These are phyloP conservation scores for Dendroctonus ponderosae DNA, from an alignment of 1,140 invertebrate genomes.

Conservation along the genomic window DNA sequence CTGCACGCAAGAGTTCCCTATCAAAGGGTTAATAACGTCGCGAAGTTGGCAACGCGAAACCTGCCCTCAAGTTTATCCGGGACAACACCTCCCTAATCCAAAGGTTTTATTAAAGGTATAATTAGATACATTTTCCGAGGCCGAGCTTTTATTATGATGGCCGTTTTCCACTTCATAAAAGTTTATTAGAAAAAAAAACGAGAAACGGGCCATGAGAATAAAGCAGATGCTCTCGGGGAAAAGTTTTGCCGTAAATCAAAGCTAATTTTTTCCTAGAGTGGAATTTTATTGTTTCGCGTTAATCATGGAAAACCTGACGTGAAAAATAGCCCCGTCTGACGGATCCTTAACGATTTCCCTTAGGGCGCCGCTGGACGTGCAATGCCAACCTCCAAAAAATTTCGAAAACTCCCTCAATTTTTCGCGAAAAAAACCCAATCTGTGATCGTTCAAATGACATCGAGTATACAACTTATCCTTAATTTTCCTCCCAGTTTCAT, in stretches of 20 bases:
- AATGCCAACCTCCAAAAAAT: not conserved
- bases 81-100: slow-evolving; percentile 12
- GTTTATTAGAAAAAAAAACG: slow-evolving; percentile 29
- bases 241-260: slow-evolving; percentile 27
- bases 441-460: no score
- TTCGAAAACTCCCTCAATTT: no score
- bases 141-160: slow-evolving; percentile 31
- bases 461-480: no score
- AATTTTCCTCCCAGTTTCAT: no score
- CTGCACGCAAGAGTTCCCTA: no score
- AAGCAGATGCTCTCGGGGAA: slow-evolving; percentile 23
- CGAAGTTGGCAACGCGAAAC: not conserved
- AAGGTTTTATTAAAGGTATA: slow-evolving; percentile 33
- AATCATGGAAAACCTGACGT: slow-evolving; percentile 22
- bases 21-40: no score
- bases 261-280: slow-evolving; percentile 26
- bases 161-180: slow-evolving; percentile 35
- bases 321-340: slow-evolving; percentile 16
- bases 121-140: slow-evolving; percentile 34
- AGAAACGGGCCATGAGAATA: slow-evolving; percentile 21
- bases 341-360: slow-evolving; percentile 18
- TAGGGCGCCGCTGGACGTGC: not conserved
- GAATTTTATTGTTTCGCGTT: slow-evolving; percentile 28
- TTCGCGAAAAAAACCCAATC: no score
- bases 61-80: not conserved